phyloP scores from a whole-genome alignment of 2,888 invertebrate species.

The Yponomeuta malinellus region DNA sequence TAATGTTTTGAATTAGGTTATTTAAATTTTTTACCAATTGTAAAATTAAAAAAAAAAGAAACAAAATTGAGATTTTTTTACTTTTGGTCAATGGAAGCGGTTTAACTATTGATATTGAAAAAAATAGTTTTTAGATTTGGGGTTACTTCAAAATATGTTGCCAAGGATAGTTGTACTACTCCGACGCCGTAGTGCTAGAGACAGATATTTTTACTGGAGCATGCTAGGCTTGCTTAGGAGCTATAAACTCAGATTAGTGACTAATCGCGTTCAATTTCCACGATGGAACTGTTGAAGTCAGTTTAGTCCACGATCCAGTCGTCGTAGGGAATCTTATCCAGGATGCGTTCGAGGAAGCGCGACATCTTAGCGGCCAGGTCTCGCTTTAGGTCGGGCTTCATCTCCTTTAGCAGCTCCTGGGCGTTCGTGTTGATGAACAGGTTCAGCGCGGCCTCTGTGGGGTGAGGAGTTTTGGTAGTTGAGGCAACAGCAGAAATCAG shows the following conservation, averaged over 20 bases:
- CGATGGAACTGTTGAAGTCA: not conserved
- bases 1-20: too few species aligned
- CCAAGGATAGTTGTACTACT: too few species aligned
- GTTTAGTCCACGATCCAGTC: constrained; percentile 79
- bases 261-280: not conserved
- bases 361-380: constrained; percentile 86
- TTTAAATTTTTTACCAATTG: too few species aligned
- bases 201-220: too few species aligned
- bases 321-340: constrained; percentile 85
- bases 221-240: too few species aligned
- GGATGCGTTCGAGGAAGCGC: constrained; percentile 83
- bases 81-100: not conserved
- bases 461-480: not conserved
- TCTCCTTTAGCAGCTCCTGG: constrained; percentile 88
- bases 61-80: too few species aligned
- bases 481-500: not conserved
- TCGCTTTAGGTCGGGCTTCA: constrained; percentile 88
- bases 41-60: too few species aligned
- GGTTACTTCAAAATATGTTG: too few species aligned
- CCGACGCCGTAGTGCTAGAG: too few species aligned
- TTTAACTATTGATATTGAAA: too few species aligned
- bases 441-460: constrained; percentile 87
- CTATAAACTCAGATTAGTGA: too few species aligned
- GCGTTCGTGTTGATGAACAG: constrained; percentile 91
- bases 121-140: too few species aligned